Evolutionary conservation across 1,140 invertebrate species (phyloP).

Genomic region (Orius laevigatus): DNA sequence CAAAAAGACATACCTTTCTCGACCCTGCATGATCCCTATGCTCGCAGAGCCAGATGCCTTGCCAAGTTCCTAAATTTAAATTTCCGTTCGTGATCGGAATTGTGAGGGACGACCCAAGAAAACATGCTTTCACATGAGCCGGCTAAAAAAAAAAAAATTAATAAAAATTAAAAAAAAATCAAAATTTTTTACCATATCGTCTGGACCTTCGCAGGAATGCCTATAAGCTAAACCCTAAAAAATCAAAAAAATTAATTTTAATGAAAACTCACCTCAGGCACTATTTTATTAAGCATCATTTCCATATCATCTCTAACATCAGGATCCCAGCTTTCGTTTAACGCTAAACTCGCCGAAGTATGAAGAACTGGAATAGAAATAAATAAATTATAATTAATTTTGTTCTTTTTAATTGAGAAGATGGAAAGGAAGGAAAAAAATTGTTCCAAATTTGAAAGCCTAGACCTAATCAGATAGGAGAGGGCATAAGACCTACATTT

Average conservation of each 20-base stretch:
- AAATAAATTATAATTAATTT: too few species aligned
- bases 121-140: slow-evolving; percentile 91
- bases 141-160: slow-evolving; percentile 45
- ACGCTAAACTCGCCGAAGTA: slow-evolving; percentile 87
- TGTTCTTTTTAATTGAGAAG: too few species aligned
- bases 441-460: too few species aligned
- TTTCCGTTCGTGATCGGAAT: slow-evolving; percentile 92
- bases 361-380: slow-evolving; percentile 69
- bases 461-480: too few species aligned
- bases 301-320: slow-evolving; percentile 93
- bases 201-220: slow-evolving; percentile 93
- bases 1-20: slow-evolving; percentile 41
- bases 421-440: too few species aligned
- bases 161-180: slow-evolving; percentile 13
- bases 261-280: slow-evolving; percentile 58
- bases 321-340: slow-evolving; percentile 97
- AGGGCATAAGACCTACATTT: too few species aligned
- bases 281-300: slow-evolving; percentile 97
- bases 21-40: slow-evolving; percentile 89
- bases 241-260: slow-evolving; percentile 13
- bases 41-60: slow-evolving; percentile 95
- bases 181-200: slow-evolving; percentile 75
- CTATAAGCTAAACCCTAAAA: slow-evolving; percentile 67
- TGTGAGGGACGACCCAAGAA: slow-evolving; percentile 84
- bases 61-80: slow-evolving; percentile 88